phyloP scores from a whole-genome alignment of 2,797 vertebrate genomes.

The Sebastes glaucus region DNA sequence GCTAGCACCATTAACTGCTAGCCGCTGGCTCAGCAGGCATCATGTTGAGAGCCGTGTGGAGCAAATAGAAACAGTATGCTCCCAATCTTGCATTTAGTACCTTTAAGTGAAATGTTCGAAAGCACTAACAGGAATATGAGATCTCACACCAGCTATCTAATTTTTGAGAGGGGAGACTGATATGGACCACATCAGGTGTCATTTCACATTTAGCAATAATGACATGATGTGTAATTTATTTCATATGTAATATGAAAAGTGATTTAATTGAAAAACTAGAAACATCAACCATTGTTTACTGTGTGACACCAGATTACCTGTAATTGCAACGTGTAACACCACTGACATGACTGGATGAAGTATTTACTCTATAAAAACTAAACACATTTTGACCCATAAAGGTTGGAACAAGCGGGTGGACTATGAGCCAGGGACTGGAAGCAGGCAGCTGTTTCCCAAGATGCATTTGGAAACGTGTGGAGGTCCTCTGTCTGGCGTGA shows the following conservation, averaged over 20 bases:
- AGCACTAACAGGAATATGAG: background rate
- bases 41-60: too few species aligned
- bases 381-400: conserved; percentile 55
- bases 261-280: background rate
- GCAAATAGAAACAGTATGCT: too few species aligned
- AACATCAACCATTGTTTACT: background rate
- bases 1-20: too few species aligned
- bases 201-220: background rate
- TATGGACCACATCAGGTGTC: background rate
- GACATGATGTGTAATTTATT: background rate
- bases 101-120: background rate
- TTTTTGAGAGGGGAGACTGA: background rate
- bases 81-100: too few species aligned
- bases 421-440: conserved; percentile 93
- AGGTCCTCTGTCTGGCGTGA: conserved; percentile 89
- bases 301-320: background rate
- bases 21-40: too few species aligned
- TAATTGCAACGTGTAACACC: background rate
- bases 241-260: too few species aligned
- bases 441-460: conserved; percentile 90
- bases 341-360: background rate
- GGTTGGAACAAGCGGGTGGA: conserved; percentile 94
- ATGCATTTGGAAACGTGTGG: conserved; percentile 94
- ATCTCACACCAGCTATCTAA: background rate
- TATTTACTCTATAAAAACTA: background rate